phyloP scores from a whole-genome alignment of 2,113 vertebrate genomes.

The Girardinichthys multiradiatus region DNA sequence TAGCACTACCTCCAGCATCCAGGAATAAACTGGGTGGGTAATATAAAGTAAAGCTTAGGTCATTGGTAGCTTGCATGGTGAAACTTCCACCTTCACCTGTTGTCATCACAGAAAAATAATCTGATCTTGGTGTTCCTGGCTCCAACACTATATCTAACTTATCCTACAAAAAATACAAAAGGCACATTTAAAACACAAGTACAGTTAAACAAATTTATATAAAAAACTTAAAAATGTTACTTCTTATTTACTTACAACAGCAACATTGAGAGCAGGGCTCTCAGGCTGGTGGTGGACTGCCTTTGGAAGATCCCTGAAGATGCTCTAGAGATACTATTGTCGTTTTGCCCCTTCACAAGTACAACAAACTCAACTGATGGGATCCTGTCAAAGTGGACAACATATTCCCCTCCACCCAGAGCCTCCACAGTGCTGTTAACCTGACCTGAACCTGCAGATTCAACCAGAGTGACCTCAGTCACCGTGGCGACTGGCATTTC shows the following conservation, averaged over 20 bases:
- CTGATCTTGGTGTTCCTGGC: conserved; percentile 42
- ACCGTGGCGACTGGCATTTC: conserved; percentile 45
- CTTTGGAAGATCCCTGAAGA: conserved; percentile 54
- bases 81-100: conserved; percentile 43
- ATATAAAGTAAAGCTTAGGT: conserved; percentile 23
- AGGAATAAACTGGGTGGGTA: conserved; percentile 50
- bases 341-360: conserved; percentile 47
- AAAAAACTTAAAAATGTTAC: not conserved
- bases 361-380: conserved; percentile 61
- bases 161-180: conserved; percentile 41
- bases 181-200: not conserved
- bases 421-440: conserved; percentile 41
- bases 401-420: conserved; percentile 37
- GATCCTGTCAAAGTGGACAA: conserved; percentile 45
- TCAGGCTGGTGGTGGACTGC: conserved; percentile 57
- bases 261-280: conserved; percentile 54
- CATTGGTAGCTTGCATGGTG: conserved; percentile 58
- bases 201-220: no score
- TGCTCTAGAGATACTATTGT: not conserved
- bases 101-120: conserved; percentile 63
- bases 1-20: conserved; percentile 27
- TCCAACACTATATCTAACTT: conserved; percentile 22
- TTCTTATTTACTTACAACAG: conserved; percentile 15
- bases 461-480: conserved; percentile 62
- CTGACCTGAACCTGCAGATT: conserved; percentile 31